phyloP scores from a whole-genome alignment of 2,797 vertebrate species.

The Pantherophis alleghaniensis region DNA sequence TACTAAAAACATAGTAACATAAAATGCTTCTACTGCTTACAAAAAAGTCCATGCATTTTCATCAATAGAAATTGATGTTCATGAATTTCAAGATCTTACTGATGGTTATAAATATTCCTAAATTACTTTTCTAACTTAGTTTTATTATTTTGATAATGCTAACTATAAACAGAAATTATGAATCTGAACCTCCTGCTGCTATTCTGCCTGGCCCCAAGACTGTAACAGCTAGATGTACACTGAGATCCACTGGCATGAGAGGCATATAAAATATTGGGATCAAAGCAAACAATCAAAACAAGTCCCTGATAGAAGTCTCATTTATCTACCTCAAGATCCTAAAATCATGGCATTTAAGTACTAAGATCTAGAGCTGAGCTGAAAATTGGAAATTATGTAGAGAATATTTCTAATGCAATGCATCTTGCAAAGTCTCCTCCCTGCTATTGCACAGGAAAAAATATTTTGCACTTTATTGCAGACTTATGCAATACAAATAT shows the following conservation, averaged over 20 bases:
- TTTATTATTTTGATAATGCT: neutral
- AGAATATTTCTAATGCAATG: neutral
- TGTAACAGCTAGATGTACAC: neutral
- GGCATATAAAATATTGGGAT: neutral
- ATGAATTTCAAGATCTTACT: neutral
- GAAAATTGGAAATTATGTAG: neutral
- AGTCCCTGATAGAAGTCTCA: neutral
- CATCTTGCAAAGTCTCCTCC: neutral
- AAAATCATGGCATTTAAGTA: neutral
- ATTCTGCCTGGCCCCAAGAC: neutral
- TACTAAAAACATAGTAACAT: neutral
- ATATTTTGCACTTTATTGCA: slow-evolving; percentile 2
- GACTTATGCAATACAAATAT: slow-evolving; percentile 3
- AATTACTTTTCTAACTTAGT: neutral
- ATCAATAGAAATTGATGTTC: neutral
- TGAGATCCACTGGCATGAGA: neutral
- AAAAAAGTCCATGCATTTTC: neutral
- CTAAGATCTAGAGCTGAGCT: neutral
- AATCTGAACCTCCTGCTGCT: neutral
- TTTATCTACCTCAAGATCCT: neutral
- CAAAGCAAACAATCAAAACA: neutral
- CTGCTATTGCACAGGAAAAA: neutral
- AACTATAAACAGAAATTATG: neutral
- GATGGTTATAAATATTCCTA: neutral
- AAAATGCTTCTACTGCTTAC: neutral